A percentile compares a stretch with the other conserved stretches of the same genome.
Conservation (phyloP, 2,797 vertebrate genomes). For the Hipposideros larvatus region DNA sequence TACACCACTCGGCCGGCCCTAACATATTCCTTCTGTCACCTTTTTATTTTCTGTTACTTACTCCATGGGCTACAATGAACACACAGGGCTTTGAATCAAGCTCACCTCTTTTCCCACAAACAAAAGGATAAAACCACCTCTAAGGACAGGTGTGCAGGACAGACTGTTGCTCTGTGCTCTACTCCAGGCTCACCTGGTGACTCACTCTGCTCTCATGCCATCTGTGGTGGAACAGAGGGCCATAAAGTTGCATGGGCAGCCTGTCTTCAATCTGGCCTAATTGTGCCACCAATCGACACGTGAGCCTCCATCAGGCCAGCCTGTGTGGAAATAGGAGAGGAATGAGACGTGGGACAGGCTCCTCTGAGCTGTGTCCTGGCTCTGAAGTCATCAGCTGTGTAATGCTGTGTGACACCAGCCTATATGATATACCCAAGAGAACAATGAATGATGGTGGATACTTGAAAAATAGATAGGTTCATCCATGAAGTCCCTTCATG, state of each 20-base stretch:
- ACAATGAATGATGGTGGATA: neutral
- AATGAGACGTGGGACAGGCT: fast-evolving
- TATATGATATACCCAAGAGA: neutral
- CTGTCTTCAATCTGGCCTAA: neutral
- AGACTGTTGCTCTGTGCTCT: neutral
- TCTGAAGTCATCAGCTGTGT: neutral
- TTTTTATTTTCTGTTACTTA: neutral
- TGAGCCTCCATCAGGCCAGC: neutral
- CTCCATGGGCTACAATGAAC: neutral
- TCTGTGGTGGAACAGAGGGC: neutral
- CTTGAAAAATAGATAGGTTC: neutral
- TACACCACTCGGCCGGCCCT: too few species aligned
- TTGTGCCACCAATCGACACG: neutral
- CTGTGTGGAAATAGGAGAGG: neutral
- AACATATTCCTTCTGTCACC: neutral
- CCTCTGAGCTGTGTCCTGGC: neutral
- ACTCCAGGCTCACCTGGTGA: neutral
- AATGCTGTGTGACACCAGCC: neutral
- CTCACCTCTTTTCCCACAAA: neutral
- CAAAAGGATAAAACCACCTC: neutral
- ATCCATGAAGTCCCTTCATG: neutral
- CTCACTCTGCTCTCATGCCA: neutral
- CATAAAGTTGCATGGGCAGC: neutral
- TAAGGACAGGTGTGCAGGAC: neutral
- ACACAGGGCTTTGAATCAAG: neutral